phyloP scores from a whole-genome alignment of 2,113 vertebrate genomes.

The Numida meleagris region DNA sequence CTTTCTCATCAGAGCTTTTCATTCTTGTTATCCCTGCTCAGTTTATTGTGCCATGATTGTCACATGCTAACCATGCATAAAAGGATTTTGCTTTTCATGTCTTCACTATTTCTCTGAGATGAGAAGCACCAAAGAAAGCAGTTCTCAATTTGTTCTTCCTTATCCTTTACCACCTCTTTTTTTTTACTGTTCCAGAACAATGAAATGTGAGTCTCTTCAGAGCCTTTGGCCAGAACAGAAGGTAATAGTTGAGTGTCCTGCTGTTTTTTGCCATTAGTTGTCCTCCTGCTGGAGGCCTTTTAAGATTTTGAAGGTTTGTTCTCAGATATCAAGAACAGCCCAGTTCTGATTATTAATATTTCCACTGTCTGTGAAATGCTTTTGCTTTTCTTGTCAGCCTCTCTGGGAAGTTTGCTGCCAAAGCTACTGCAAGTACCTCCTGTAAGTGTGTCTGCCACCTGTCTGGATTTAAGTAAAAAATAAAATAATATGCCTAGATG shows the following conservation, averaged over 20 bases:
- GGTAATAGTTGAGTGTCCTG: not conserved
- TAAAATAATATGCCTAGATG: not conserved
- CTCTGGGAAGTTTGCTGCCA: not conserved
- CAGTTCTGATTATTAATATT: not conserved
- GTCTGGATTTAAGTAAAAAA: not conserved
- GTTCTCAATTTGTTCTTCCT: not conserved
- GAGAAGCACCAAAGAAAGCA: slow-evolving; percentile 24
- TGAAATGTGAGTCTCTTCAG: not conserved
- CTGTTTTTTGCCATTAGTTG: slow-evolving; percentile 22
- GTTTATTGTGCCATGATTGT: rapidly evolving
- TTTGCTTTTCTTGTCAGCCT: not conserved
- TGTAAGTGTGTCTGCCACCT: not conserved
- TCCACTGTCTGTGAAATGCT: not conserved
- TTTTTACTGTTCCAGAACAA: not conserved
- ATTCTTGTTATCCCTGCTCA: not conserved
- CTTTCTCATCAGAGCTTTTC: not conserved
- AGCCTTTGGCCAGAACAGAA: slow-evolving; percentile 27
- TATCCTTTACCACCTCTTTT: not conserved
- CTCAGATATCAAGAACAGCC: not conserved
- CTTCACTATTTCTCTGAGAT: not conserved
- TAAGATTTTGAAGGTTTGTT: not conserved
- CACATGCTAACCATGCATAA: not conserved
- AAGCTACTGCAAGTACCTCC: not conserved
- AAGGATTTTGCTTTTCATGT: slow-evolving; percentile 30
- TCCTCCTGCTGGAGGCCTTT: slow-evolving; percentile 4